Evolutionary conservation across 37 sponge, comb jelly and placozoan species (phyloP), one percentile per base, ranked within the genome.

Genomic region (Theonella swinhoei): DNA sequence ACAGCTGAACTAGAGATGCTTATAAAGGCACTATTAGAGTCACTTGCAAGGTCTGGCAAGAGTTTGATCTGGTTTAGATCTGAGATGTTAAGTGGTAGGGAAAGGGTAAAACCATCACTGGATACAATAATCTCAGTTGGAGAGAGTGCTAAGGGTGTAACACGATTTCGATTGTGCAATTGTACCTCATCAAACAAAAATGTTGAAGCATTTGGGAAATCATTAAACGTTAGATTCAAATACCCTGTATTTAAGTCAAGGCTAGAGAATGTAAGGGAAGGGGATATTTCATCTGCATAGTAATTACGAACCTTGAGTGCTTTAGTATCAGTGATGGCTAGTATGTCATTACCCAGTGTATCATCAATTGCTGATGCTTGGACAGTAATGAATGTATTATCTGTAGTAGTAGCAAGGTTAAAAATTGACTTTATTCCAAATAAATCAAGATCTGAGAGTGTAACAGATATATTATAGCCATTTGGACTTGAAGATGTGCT

Each of bases 311-410:
- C 94, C 35, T 42, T 78, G 26, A 96, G 68, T 35, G 85, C 97
- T 25, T 91, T 96, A 14, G 89, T 89, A 62, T 96, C 82, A 62
- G 97, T 96, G 64, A 96, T 83, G 19, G 97, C 97, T 0, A 96
- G 35, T 42, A 96, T 81, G 88, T 96, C 97, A 0, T 30, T 30
- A 31, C 94, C 92, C 30, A 75, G 36, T n/a, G 86, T 82, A 59
- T 96, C 94, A 74, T 94, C 94, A 65, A 96, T 81, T 25, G 92
- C 89, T 39, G 90, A 87, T 14, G 97, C 97, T 79, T 74, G 80
- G 82, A 94, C 80, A 4, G 91, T 91, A 0, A 96, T 63, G 60
- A 60, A 96, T 1, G 97, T 94, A 63, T 75, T 85, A 37, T 76
- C 80, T 23, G 20, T 39, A 62, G 20, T 42, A 30, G 85, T 80